Conservation (phyloP, 1,140 invertebrate species). For the Drosophila nannoptera region DNA sequence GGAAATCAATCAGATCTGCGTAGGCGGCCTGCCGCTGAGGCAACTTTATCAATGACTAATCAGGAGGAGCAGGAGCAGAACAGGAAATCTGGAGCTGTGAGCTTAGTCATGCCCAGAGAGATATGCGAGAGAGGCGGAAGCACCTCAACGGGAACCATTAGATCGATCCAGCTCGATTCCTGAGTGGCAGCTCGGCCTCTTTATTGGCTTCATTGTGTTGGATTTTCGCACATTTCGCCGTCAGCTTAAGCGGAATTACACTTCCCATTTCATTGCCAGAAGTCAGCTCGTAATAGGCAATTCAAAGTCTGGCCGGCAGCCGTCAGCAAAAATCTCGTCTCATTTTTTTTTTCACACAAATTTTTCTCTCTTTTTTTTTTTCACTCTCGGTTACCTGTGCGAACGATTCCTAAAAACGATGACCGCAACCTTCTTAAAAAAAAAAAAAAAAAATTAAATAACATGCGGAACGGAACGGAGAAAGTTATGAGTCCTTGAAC, state of each 20-base stretch:
- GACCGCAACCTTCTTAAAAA: constrained; percentile 60
- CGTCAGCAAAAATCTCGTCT: not conserved
- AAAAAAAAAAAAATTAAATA: constrained; percentile 12
- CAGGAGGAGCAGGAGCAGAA: not conserved
- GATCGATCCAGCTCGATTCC: no score
- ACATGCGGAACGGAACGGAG: constrained; percentile 31
- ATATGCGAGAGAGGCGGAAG: not conserved
- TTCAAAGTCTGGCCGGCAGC: constrained; percentile 6
- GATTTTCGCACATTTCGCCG: not conserved
- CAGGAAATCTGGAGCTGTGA: constrained; percentile 1
- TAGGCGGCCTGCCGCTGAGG: constrained; percentile 4
- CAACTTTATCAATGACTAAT: constrained; percentile 29
- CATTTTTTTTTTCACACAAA: constrained; percentile 31
- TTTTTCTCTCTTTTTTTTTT: not conserved
- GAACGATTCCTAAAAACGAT: constrained; percentile 39
- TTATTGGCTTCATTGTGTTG: not conserved
- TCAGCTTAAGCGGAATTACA: constrained; percentile 10
- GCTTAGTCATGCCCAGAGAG: constrained; percentile 15
- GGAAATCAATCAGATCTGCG: constrained; percentile 48
- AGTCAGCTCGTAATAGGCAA: constrained; percentile 18
- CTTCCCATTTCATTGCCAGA: not conserved
- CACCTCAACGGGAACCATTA: not conserved
- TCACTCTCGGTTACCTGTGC: constrained; percentile 39
- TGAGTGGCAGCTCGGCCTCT: no score
- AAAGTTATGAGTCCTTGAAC: constrained; percentile 73